phyloP scores from a whole-genome alignment of 2,797 vertebrate species.

The Eptatretus atami region DNA sequence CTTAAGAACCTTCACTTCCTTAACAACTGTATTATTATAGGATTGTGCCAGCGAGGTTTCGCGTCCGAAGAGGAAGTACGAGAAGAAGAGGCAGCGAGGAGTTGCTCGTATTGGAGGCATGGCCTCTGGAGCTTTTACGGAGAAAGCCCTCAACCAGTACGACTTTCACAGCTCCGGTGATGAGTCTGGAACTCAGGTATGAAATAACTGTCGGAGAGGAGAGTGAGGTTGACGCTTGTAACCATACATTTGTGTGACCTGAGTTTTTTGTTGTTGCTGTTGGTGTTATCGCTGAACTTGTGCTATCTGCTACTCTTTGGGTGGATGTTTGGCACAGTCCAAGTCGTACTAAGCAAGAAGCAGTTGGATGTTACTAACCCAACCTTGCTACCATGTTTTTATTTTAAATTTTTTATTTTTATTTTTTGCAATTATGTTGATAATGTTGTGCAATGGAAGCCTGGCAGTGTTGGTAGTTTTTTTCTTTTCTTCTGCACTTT shows the following conservation, averaged over 20 bases:
- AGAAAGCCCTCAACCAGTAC: slow-evolving; percentile 60
- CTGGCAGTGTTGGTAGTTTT: not conserved
- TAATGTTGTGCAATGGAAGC: not conserved
- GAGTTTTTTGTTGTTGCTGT: too few relatives aligned
- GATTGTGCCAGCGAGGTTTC: slow-evolving; percentile 31
- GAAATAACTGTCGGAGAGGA: slow-evolving; percentile 4
- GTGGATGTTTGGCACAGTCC: too few relatives aligned
- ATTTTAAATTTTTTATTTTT: too few relatives aligned
- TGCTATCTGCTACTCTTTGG: not conserved
- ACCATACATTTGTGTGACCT: too few relatives aligned
- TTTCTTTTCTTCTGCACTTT: not conserved
- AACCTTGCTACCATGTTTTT: too few relatives aligned
- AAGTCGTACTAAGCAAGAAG: too few relatives aligned
- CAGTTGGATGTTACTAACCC: too few relatives aligned
- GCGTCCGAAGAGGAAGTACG: slow-evolving; percentile 44
- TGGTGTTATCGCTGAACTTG: not conserved
- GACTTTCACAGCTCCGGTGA: slow-evolving; percentile 81
- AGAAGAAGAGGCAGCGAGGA: slow-evolving; percentile 18
- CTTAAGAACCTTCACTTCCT: slow-evolving; percentile 14
- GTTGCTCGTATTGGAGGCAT: slow-evolving; percentile 23
- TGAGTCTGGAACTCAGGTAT: slow-evolving; percentile 45
- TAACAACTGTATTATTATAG: slow-evolving; percentile 31
- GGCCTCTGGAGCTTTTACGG: slow-evolving; percentile 24
- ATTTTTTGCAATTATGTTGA: not conserved
- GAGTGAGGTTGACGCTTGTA: not conserved